Evolutionary conservation across 2,888 invertebrate genomes (phyloP).

Genomic region (Reticulitermes lucifugus): DNA sequence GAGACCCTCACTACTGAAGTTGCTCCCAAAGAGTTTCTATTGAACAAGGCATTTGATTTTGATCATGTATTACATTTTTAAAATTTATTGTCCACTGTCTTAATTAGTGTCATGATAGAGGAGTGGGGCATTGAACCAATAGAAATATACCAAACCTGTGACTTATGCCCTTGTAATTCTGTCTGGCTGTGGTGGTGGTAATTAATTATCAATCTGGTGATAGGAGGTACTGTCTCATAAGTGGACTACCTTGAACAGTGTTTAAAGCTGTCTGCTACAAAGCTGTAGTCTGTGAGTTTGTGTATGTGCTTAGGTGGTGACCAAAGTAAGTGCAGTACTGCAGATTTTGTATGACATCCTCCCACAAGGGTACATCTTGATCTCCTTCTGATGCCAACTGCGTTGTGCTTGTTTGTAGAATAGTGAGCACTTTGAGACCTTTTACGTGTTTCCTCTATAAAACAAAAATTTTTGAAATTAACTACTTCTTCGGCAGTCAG

Average conservation of each 20-base stretch:
- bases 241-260: neutral
- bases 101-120: neutral
- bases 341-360: neutral
- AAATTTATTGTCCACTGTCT: too few species aligned
- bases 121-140: neutral
- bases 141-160: neutral
- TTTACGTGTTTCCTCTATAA: too few species aligned
- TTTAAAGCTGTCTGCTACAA: neutral
- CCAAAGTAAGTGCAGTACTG: neutral
- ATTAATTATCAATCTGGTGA: neutral
- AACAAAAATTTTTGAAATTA: too few species aligned
- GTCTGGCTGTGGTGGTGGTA: neutral
- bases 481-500: too few species aligned
- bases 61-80: too few species aligned
- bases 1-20: too few species aligned
- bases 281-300: neutral
- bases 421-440: too few species aligned
- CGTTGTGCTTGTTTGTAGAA: too few species aligned
- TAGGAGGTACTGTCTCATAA: neutral
- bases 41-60: too few species aligned
- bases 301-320: neutral
- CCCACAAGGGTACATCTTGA: neutral
- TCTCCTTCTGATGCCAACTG: neutral
- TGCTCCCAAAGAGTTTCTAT: too few species aligned
- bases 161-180: neutral